These are phyloP conservation scores for Silurus meridionalis DNA, from an alignment of 2,113 vertebrate species.

Conservation along the genomic window DNA sequence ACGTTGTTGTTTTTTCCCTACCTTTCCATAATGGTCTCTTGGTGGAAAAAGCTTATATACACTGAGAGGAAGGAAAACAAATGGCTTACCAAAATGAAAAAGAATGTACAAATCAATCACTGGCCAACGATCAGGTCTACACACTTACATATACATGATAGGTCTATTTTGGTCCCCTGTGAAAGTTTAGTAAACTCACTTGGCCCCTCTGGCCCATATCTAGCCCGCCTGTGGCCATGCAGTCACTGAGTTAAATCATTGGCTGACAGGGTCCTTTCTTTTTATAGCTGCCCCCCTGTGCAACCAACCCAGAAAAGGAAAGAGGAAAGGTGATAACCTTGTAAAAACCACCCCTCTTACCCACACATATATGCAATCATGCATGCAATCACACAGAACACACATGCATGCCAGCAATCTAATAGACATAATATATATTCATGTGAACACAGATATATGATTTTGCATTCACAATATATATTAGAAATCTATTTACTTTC, in stretches of 20 bases:
- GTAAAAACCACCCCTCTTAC: slow-evolving; percentile 27
- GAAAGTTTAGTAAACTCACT: slow-evolving; percentile 73
- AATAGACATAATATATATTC: background rate
- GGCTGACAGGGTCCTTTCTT: slow-evolving; percentile 73
- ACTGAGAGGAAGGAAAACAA: background rate
- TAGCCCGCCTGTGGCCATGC: slow-evolving; percentile 55
- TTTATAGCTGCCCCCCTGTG: slow-evolving; percentile 70
- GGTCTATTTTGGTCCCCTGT: slow-evolving; percentile 67
- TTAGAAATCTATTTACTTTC: background rate
- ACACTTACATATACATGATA: slow-evolving; percentile 9
- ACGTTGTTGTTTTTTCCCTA: slow-evolving; percentile 12
- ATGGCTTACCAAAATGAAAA: background rate
- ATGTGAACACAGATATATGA: background rate
- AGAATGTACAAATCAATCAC: background rate
- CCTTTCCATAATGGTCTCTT: background rate
- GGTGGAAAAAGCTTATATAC: background rate
- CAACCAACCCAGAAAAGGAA: slow-evolving; percentile 75
- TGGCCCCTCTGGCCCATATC: slow-evolving; percentile 68
- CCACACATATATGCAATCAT: slow-evolving; percentile 11
- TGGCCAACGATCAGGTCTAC: background rate
- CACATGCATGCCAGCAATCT: background rate
- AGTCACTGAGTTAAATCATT: slow-evolving; percentile 65
- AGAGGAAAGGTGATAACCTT: slow-evolving; percentile 61
- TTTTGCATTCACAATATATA: background rate
- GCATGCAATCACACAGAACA: slow-evolving; percentile 4